A percentile compares a stretch with the other conserved stretches of the same genome.
phyloP scores from a whole-genome alignment of 2,888 invertebrate species.

The Vanessa cardui region DNA sequence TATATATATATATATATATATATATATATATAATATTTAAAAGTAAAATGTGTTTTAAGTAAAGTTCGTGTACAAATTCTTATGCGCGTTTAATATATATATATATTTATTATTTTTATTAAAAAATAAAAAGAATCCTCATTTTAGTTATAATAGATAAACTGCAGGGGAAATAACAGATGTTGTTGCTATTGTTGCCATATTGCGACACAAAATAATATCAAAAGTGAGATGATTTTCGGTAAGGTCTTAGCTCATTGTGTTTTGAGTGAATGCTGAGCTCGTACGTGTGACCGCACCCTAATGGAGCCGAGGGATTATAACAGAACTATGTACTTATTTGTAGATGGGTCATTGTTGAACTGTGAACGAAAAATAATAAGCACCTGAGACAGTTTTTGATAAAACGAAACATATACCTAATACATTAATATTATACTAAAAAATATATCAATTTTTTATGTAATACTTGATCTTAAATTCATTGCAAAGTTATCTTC shows the following conservation, averaged over 20 bases:
- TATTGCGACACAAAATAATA: constrained; percentile 53
- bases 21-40: not conserved
- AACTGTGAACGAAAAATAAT: constrained; percentile 40
- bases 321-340: constrained; percentile 54
- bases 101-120: too few species aligned
- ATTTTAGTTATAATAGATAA: constrained; percentile 27
- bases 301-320: constrained; percentile 52
- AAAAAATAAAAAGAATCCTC: not conserved
- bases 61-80: not conserved
- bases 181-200: constrained; percentile 46
- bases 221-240: constrained; percentile 54
- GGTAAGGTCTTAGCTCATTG: constrained; percentile 58
- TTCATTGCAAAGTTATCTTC: constrained; percentile 54
- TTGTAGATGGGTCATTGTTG: constrained; percentile 51
- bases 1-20: not conserved
- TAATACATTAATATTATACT: too few species aligned
- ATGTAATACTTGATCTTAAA: constrained; percentile 4
- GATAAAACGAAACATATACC: not conserved
- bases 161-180: constrained; percentile 50
- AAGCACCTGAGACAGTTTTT: constrained; percentile 16
- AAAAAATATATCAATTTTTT: not conserved
- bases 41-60: not conserved
- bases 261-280: constrained; percentile 47
- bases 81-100: not conserved
- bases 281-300: constrained; percentile 54